phyloP scores from a whole-genome alignment of 1,140 invertebrate genomes.

The Telenomus remus region DNA sequence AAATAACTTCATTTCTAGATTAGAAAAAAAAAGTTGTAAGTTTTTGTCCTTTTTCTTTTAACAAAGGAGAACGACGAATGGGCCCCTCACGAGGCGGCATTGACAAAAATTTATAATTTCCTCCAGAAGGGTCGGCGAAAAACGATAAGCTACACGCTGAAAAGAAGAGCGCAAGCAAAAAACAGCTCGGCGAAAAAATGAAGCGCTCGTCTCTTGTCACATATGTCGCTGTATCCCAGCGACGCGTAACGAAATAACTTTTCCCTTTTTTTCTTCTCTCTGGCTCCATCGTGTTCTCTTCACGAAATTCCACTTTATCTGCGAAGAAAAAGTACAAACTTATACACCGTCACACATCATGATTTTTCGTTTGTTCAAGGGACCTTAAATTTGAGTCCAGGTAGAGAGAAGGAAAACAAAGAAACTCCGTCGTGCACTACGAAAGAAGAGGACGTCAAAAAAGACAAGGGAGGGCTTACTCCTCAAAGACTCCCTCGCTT shows the following conservation, averaged over 20 bases:
- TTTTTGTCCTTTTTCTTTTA: constrained; percentile 26
- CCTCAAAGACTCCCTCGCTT: constrained; percentile 52
- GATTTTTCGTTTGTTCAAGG: constrained; percentile 51
- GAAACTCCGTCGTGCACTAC: constrained; percentile 1
- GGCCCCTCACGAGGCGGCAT: constrained; percentile 8
- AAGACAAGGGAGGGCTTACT: not conserved
- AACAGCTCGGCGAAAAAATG: constrained; percentile 47
- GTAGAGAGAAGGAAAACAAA: constrained; percentile 24
- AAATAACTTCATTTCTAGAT: not conserved
- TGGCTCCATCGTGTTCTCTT: constrained; percentile 7
- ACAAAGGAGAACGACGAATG: constrained; percentile 39
- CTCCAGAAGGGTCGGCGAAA: constrained; percentile 17
- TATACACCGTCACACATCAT: constrained; percentile 47
- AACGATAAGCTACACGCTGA: constrained; percentile 44
- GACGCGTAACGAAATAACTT: constrained; percentile 44
- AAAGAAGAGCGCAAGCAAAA: constrained; percentile 33
- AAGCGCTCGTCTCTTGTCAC: constrained; percentile 15
- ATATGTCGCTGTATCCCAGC: constrained; percentile 33
- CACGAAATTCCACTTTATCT: constrained; percentile 48
- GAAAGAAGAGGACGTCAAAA: constrained; percentile 9
- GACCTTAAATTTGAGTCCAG: constrained; percentile 35
- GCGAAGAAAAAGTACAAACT: constrained; percentile 46
- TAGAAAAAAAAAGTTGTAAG: constrained; percentile 35
- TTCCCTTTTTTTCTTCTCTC: constrained; percentile 46
- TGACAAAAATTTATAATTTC: constrained; percentile 55